These are phyloP conservation scores for Plodia interpunctella DNA, from an alignment of 1,140 invertebrate genomes.

Conservation along the genomic window DNA sequence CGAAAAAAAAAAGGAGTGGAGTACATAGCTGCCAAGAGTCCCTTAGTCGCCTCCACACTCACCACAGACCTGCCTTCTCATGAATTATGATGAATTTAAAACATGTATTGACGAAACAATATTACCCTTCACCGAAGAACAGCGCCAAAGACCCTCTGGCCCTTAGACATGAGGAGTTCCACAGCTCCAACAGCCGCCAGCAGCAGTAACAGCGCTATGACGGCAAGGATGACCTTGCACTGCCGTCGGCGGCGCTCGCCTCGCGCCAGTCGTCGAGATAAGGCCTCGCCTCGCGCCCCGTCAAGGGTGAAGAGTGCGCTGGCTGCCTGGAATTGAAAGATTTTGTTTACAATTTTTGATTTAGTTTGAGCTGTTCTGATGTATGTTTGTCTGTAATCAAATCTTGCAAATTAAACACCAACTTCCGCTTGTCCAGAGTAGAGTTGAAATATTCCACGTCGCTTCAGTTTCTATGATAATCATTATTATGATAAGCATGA, in stretches of 20 bases:
- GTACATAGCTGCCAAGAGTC: too few species aligned
- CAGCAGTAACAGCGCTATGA: slow-evolving; percentile 48
- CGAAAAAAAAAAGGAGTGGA: too few species aligned
- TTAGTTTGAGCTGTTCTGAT: too few species aligned
- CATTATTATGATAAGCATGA: too few species aligned
- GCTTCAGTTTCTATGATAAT: too few species aligned
- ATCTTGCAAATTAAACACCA: too few species aligned
- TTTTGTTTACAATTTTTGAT: too few species aligned
- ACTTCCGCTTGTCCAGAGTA: too few species aligned
- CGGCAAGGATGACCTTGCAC: slow-evolving; percentile 45
- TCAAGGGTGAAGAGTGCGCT: slow-evolving; percentile 67
- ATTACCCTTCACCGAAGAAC: slow-evolving; percentile 37
- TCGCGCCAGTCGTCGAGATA: slow-evolving; percentile 45
- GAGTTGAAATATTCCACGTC: too few species aligned
- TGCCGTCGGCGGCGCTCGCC: slow-evolving; percentile 43
- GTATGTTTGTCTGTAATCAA: too few species aligned
- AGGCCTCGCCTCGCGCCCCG: slow-evolving; percentile 46
- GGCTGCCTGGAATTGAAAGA: slow-evolving; percentile 47
- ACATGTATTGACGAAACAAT: neutral
- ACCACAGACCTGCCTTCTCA: neutral
- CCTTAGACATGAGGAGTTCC: slow-evolving; percentile 59
- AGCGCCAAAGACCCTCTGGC: slow-evolving; percentile 57
- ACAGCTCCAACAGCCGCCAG: slow-evolving; percentile 55
- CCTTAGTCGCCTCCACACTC: neutral
- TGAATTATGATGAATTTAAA: neutral